Conservation (phyloP, 2,113 vertebrate species). For the Hippocampus guttulatus region DNA sequence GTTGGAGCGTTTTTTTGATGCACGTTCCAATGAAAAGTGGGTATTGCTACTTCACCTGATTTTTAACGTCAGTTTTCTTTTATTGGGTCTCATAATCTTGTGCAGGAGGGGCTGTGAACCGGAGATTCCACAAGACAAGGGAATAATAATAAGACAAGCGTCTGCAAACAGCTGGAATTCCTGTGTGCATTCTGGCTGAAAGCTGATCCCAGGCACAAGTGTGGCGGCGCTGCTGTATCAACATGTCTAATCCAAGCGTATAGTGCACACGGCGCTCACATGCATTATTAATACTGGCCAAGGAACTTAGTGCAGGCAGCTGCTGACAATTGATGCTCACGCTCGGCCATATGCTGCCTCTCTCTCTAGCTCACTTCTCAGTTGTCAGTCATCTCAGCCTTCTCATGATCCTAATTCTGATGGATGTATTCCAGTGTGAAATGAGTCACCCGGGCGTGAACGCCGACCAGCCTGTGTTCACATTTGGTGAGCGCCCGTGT, state of each 20-base stretch:
- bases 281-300: conserved; percentile 43
- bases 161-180: conserved; percentile 26
- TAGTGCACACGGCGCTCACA: conserved; percentile 22
- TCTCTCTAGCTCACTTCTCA: conserved; percentile 57
- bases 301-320: conserved; percentile 49
- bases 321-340: conserved; percentile 53
- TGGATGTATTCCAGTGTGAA: conserved; percentile 63
- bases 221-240: conserved; percentile 44
- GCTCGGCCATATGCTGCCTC: conserved; percentile 52
- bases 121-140: conserved; percentile 6
- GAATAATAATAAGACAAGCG: conserved; percentile 8
- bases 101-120: not conserved
- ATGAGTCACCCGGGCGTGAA: conserved; percentile 59
- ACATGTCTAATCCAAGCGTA: conserved; percentile 36
- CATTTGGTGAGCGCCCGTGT: conserved; percentile 62
- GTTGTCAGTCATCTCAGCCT: conserved; percentile 53
- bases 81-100: not conserved
- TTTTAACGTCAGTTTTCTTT: not conserved
- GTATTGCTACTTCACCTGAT: not conserved
- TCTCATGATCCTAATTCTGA: conserved; percentile 60
- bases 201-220: conserved; percentile 35
- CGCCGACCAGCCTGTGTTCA: conserved; percentile 52
- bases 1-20: not conserved
- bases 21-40: not conserved
- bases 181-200: conserved; percentile 45